These are phyloP conservation scores for Okamejei kenojei DNA, from an alignment of 2,797 vertebrate genomes.

Conservation along the genomic window DNA sequence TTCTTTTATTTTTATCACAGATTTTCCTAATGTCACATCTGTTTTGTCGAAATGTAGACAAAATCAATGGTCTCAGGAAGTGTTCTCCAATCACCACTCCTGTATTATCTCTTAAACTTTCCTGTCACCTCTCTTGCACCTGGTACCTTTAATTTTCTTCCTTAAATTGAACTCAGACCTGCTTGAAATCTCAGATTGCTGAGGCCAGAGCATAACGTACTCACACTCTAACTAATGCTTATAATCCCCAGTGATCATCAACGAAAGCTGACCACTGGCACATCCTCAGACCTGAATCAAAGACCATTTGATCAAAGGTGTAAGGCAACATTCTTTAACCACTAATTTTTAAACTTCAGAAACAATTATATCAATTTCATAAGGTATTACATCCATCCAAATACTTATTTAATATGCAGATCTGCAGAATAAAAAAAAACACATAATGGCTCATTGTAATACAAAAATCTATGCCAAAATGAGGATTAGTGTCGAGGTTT, in stretches of 20 bases:
- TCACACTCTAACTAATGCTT: neutral
- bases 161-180: neutral
- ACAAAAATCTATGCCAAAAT: neutral
- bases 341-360: neutral
- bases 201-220: neutral
- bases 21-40: neutral
- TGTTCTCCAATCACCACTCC: neutral
- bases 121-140: neutral
- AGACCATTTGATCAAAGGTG: constrained; percentile 6
- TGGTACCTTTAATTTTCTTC: neutral
- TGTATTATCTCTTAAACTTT: neutral
- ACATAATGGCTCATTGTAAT: neutral
- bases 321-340: neutral
- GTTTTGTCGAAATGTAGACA: neutral
- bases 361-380: constrained; percentile 63
- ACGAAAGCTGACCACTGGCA: neutral
- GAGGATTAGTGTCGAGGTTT: neutral
- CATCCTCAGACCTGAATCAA: constrained; percentile 1
- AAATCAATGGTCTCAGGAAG: constrained; percentile 4
- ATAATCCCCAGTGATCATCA: neutral
- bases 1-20: neutral
- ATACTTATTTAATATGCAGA: constrained; percentile 59
- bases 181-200: constrained; percentile 26
- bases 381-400: constrained; percentile 71
- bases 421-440: constrained; percentile 26